These are phyloP conservation scores for Cnemophilus loriae DNA, from an alignment of 2,113 vertebrate genomes.

Conservation along the genomic window DNA sequence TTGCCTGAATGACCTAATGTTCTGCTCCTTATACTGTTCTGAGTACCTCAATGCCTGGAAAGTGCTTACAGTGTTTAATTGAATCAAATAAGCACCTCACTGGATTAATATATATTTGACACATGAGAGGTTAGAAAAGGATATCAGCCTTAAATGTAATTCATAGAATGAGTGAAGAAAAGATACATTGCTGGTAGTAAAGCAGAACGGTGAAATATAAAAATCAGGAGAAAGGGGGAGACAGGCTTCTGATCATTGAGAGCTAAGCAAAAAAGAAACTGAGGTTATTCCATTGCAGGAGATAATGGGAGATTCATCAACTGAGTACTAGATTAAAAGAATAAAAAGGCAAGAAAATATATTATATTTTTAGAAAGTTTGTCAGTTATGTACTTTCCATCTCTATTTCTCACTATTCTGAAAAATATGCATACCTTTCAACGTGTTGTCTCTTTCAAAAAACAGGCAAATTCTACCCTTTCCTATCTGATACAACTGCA, in stretches of 20 bases:
- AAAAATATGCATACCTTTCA: neutral
- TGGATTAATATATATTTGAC: neutral
- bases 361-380: neutral
- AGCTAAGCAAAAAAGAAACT: neutral
- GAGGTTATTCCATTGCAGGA: neutral
- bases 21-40: neutral
- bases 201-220: neutral
- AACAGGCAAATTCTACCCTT: neutral
- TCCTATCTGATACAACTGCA: neutral
- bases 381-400: neutral
- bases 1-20: neutral
- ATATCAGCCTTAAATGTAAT: neutral
- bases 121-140: neutral
- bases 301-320: neutral
- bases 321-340: neutral
- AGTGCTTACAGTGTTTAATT: neutral
- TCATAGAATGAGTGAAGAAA: neutral
- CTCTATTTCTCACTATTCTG: neutral
- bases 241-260: neutral
- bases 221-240: neutral
- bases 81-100: fast-evolving
- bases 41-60: neutral
- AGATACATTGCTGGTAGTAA: fast-evolving
- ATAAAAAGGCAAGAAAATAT: neutral
- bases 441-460: neutral